Conservation (phyloP, 2,797 vertebrate species). For the Intellagama lesueurii region DNA sequence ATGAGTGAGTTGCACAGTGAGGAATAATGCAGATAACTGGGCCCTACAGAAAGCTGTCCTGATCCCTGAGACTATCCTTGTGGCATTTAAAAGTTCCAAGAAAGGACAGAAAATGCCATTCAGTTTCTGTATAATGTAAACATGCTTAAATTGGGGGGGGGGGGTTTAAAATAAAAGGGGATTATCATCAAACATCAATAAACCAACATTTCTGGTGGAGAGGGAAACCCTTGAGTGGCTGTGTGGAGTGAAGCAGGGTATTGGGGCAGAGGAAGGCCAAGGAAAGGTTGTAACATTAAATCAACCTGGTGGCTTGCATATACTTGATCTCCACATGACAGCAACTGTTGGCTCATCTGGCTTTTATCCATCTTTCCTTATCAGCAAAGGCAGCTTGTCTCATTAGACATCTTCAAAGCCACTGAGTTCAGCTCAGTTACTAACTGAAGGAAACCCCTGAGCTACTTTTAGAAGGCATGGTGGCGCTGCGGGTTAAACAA, state of each 20-base stretch:
- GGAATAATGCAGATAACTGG: neutral
- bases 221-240: neutral
- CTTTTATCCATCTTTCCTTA: neutral
- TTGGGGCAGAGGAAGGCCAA: neutral
- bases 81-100: constrained; percentile 1
- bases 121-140: neutral
- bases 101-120: constrained; percentile 12
- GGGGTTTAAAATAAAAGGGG: neutral
- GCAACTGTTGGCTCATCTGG: neutral
- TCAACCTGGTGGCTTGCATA: neutral
- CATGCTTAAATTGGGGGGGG: neutral
- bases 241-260: neutral
- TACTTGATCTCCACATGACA: neutral
- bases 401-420: fast-evolving
- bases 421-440: neutral
- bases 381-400: neutral
- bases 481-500: too few relatives aligned
- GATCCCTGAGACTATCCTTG: constrained; percentile 26
- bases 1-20: neutral
- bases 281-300: neutral
- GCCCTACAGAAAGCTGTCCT: neutral
- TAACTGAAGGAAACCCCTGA: constrained; percentile 6
- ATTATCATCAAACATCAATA: neutral
- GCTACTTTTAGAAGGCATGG: neutral
- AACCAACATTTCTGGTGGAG: too few relatives aligned